phyloP scores from a whole-genome alignment of 2,797 vertebrate species.

The Buceros bicornis region DNA sequence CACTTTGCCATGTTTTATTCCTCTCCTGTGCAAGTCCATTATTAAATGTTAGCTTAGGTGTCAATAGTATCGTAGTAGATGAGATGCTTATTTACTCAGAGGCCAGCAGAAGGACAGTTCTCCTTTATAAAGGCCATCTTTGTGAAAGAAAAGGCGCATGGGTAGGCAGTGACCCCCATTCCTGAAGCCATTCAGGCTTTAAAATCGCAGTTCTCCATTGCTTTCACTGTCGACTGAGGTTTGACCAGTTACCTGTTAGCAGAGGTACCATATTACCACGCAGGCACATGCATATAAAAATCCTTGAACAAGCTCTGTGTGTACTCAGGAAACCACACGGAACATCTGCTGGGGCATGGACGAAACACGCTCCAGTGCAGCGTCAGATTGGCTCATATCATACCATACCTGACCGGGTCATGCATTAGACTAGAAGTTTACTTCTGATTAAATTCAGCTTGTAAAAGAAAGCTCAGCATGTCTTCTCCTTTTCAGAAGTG shows the following conservation, averaged over 20 bases:
- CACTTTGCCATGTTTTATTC: background rate
- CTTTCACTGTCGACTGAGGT: background rate
- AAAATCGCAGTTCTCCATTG: background rate
- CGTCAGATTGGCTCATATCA: conserved; percentile 12
- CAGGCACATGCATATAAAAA: background rate
- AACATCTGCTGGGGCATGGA: background rate
- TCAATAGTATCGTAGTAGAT: conserved; percentile 42
- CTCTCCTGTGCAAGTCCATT: background rate
- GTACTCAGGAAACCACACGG: background rate
- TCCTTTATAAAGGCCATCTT: background rate
- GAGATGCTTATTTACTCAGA: background rate
- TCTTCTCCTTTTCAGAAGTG: background rate
- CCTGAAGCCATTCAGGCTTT: conserved; percentile 33
- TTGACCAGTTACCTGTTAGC: conserved; percentile 47
- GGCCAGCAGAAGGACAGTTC: background rate
- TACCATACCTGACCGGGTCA: background rate
- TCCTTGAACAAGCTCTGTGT: conserved; percentile 40
- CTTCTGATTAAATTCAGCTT: background rate
- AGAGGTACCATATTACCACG: conserved; percentile 4
- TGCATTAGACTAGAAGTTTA: background rate
- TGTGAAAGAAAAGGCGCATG: background rate
- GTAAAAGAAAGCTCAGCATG: background rate
- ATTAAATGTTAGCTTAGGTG: background rate
- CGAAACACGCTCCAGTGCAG: background rate
- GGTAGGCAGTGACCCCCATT: background rate